These are phyloP conservation scores for Branchipolynoe longqiensis DNA, from an alignment of 2,888 invertebrate species.

Conservation along the genomic window DNA sequence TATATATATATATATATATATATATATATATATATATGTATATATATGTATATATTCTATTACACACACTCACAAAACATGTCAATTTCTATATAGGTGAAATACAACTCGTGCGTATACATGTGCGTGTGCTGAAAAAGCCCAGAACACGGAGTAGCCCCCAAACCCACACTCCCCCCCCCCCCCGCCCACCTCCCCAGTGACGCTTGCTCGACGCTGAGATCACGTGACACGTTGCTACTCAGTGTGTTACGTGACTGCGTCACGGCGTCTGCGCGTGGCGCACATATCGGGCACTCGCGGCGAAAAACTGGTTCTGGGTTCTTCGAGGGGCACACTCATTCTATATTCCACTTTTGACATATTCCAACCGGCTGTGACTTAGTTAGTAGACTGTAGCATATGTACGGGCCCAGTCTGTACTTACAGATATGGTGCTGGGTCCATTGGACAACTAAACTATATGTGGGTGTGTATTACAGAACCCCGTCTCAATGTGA, in stretches of 20 bases:
- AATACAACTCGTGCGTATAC: no score
- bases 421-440: not conserved
- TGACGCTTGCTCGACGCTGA: no score
- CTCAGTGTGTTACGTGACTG: not conserved
- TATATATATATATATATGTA: not conserved
- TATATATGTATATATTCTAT: not conserved
- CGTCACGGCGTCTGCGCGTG: no score
- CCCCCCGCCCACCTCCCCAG: no score
- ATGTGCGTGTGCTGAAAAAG: no score
- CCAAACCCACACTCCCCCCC: no score
- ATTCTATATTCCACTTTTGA: constrained; percentile 52
- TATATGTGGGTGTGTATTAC: not conserved
- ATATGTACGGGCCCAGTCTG: not conserved
- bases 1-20: not conserved
- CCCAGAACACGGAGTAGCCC: no score
- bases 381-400: constrained; percentile 39
- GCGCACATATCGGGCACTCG: not conserved
- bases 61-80: no score
- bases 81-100: constrained; percentile 4
- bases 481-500: constrained; percentile 24
- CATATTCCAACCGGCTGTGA: constrained; percentile 57
- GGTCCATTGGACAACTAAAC: constrained; percentile 1
- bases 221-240: no score
- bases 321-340: not conserved
- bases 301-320: not conserved